These are phyloP conservation scores for Scaptomyza montana DNA, from an alignment of 1,140 invertebrate species.

Conservation along the genomic window DNA sequence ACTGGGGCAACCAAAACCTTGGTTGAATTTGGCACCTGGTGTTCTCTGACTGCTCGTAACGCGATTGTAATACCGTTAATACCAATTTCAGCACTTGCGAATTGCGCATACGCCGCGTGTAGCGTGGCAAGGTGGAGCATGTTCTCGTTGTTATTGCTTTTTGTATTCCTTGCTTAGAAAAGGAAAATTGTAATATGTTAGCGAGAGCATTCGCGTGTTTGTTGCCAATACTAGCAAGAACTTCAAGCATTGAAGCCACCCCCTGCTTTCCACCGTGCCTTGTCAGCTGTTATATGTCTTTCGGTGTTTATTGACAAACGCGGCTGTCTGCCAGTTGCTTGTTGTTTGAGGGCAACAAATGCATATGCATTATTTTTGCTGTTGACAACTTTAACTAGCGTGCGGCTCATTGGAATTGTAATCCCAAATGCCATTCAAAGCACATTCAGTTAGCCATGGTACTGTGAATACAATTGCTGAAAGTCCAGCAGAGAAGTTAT, in stretches of 20 bases:
- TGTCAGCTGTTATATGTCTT: constrained; percentile 53
- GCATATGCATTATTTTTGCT: constrained; percentile 24
- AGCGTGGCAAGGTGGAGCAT: constrained; percentile 23
- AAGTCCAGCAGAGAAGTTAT: too few species aligned
- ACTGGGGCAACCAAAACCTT: constrained; percentile 19
- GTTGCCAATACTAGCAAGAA: constrained; percentile 11
- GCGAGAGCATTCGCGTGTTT: constrained; percentile 54
- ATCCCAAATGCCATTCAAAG: not conserved
- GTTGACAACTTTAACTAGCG: constrained; percentile 50
- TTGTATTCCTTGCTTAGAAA: constrained; percentile 52
- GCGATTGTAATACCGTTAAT: constrained; percentile 77
- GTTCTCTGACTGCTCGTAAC: constrained; percentile 64
- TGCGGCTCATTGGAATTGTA: constrained; percentile 37
- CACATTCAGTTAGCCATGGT: not conserved
- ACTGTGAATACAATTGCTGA: too few species aligned
- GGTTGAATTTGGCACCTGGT: constrained; percentile 2
- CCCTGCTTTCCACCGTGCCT: not conserved
- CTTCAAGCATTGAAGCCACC: constrained; percentile 10
- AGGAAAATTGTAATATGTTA: constrained; percentile 77
- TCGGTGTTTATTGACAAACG: constrained; percentile 58
- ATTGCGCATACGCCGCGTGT: constrained; percentile 77
- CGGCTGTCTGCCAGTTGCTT: constrained; percentile 9
- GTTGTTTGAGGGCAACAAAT: constrained; percentile 3
- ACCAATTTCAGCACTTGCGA: constrained; percentile 78
- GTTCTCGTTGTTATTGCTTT: constrained; percentile 25